Evolutionary conservation across 2,888 invertebrate species (phyloP).

Genomic region (Folsomia manolachei): DNA sequence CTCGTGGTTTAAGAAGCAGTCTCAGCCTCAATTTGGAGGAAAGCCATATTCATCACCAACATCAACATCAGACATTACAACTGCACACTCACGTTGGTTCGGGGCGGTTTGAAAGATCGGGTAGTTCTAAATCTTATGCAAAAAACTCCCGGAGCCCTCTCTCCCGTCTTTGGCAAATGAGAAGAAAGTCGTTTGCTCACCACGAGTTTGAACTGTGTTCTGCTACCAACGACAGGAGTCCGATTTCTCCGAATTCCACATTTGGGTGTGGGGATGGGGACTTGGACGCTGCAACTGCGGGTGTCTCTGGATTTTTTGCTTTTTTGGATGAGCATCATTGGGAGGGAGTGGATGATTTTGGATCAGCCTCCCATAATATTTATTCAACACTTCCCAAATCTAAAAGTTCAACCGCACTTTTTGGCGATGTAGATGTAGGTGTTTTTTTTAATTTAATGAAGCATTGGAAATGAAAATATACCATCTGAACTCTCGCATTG

Average conservation of each 20-base stretch:
- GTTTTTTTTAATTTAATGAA: not conserved
- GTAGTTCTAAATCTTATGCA: slow-evolving; percentile 45
- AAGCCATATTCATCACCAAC: slow-evolving; percentile 1
- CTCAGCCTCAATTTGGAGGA: slow-evolving; percentile 22
- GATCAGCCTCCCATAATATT: not conserved
- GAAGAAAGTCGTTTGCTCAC: slow-evolving; percentile 16
- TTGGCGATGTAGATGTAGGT: not conserved
- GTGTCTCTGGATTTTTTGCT: slow-evolving; percentile 6
- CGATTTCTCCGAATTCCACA: not conserved
- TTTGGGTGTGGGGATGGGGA: too few relatives aligned
- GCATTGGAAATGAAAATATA: too few relatives aligned
- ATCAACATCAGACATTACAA: not conserved
- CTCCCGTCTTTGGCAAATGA: slow-evolving; percentile 47
- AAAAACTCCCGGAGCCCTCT: slow-evolving; percentile 42
- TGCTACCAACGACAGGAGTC: not conserved
- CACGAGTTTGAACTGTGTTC: slow-evolving; percentile 18
- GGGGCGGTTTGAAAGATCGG: slow-evolving; percentile 43
- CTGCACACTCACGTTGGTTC: slow-evolving; percentile 9
- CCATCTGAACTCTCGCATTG: too few relatives aligned
- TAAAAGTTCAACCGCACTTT: not conserved
- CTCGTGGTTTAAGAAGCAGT: not conserved
- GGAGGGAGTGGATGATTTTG: slow-evolving; percentile 5
- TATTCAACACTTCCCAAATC: not conserved
- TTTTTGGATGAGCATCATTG: slow-evolving; percentile 15
- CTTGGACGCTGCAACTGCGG: not conserved